phyloP scores from a whole-genome alignment of 2,888 invertebrate genomes.

The Megamerina dolium region DNA sequence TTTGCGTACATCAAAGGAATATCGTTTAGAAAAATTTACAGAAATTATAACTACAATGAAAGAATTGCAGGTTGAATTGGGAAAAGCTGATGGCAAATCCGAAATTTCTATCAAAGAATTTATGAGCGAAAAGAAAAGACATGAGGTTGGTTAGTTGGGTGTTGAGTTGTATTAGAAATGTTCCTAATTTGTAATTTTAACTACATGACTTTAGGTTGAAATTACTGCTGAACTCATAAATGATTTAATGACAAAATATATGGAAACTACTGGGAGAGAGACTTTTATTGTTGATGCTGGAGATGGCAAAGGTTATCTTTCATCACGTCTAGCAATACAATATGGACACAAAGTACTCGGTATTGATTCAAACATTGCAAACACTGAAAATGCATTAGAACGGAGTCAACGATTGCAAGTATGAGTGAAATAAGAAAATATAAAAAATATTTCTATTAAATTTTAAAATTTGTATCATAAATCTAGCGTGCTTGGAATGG shows the following conservation, averaged over 20 bases:
- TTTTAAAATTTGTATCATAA: not conserved
- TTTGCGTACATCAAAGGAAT: slow-evolving; percentile 24
- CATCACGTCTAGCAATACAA: slow-evolving; percentile 65
- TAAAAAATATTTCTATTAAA: not conserved
- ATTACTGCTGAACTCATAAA: slow-evolving; percentile 58
- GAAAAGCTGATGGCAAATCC: not conserved
- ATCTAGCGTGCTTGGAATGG: slow-evolving; percentile 58
- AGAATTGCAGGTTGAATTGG: slow-evolving; percentile 43
- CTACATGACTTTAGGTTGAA: slow-evolving; percentile 52
- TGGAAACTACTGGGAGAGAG: not conserved
- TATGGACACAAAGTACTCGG: slow-evolving; percentile 69
- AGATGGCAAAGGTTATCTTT: slow-evolving; percentile 83
- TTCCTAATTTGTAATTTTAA: not conserved
- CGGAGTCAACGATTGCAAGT: slow-evolving; percentile 47
- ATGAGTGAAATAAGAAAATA: not conserved
- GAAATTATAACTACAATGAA: slow-evolving; percentile 38
- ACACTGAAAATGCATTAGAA: slow-evolving; percentile 61
- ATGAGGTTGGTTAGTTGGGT: slow-evolving; percentile 57
- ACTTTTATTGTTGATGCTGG: slow-evolving; percentile 72
- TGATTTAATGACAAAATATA: slow-evolving; percentile 43
- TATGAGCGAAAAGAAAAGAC: slow-evolving; percentile 74
- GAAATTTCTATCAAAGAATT: slow-evolving; percentile 55
- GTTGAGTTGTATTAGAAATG: not conserved
- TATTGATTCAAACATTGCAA: slow-evolving; percentile 67
- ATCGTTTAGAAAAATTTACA: slow-evolving; percentile 24